phyloP scores from a whole-genome alignment of 2,113 vertebrate genomes.

The Psammodynastes pulverulentus region DNA sequence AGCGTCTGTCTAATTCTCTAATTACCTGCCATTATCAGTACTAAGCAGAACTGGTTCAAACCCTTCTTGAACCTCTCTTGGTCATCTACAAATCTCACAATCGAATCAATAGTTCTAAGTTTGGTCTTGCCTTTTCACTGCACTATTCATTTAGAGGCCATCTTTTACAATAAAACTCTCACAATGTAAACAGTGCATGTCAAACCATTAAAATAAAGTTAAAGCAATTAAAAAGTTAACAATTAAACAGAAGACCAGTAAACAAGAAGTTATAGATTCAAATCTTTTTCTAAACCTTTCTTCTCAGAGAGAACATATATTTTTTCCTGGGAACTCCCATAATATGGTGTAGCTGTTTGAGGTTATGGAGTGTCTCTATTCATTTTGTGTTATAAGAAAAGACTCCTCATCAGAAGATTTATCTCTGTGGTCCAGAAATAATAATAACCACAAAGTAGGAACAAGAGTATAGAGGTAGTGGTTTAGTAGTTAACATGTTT shows the following conservation, averaged over 20 bases:
- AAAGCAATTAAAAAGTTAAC: not conserved
- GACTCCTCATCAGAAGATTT: not conserved
- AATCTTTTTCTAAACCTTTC: accelerated
- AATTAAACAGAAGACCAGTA: not conserved
- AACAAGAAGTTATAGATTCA: not conserved
- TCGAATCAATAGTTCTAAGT: not conserved
- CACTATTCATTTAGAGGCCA: not conserved
- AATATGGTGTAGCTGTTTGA: not conserved
- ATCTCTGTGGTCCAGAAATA: not conserved
- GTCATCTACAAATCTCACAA: not conserved
- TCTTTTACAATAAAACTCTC: not conserved
- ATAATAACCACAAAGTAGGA: not conserved
- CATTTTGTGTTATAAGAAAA: not conserved
- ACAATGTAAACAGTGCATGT: not conserved
- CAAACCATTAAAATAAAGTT: not conserved
- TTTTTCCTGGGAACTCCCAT: conserved; percentile 6
- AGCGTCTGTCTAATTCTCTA: not conserved
- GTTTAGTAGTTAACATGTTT: not conserved
- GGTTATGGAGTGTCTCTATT: not conserved
- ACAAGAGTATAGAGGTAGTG: not conserved
- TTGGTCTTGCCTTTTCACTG: not conserved
- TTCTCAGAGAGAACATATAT: not conserved
- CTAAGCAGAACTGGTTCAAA: not conserved
- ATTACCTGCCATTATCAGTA: not conserved
- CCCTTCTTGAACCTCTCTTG: not conserved